phyloP scores from a whole-genome alignment of 1,140 invertebrate species.

The Meloidogyne chitwoodi region DNA sequence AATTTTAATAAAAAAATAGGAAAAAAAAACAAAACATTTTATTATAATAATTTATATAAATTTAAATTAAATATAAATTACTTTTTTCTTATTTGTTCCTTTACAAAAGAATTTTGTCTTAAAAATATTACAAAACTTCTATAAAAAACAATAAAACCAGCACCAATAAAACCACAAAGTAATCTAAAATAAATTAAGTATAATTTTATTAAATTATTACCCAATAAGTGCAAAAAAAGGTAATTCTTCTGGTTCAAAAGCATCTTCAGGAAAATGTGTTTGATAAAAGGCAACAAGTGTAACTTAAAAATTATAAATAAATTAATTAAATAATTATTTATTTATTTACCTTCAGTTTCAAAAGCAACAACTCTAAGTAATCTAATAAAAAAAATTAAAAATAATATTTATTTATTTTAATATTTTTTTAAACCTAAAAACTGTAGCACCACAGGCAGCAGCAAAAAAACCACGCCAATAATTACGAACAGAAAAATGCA shows the following conservation, averaged over 20 bases:
- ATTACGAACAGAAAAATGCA: conserved; percentile 94
- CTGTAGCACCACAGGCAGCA: conserved; percentile 90
- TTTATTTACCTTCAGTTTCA: conserved; percentile 44
- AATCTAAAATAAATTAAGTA: conserved; percentile 21
- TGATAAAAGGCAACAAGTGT: conserved; percentile 91
- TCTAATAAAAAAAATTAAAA: conserved; percentile 60
- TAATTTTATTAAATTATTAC: conserved; percentile 58
- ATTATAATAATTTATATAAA: neutral
- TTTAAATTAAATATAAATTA: conserved; percentile 20
- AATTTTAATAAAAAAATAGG: neutral
- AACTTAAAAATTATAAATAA: conserved; percentile 64
- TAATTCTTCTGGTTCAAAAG: conserved; percentile 93
- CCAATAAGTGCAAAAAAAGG: conserved; percentile 89
- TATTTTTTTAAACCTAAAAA: conserved; percentile 67
- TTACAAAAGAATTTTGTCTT: conserved; percentile 50
- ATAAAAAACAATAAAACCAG: conserved; percentile 52
- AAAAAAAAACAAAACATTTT: neutral
- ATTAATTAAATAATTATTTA: conserved; percentile 3
- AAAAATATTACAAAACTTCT: conserved; percentile 50
- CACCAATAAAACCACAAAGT: conserved; percentile 53
- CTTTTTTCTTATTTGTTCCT: conserved; percentile 55
- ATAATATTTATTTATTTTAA: neutral
- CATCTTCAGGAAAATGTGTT: conserved; percentile 88
- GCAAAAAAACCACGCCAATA: conserved; percentile 99
- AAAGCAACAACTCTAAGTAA: conserved; percentile 62